A percentile compares a stretch with the other conserved stretches of the same genome.
phyloP scores from a whole-genome alignment of 2,888 invertebrate genomes.

The Polydrusus tereticollis region DNA sequence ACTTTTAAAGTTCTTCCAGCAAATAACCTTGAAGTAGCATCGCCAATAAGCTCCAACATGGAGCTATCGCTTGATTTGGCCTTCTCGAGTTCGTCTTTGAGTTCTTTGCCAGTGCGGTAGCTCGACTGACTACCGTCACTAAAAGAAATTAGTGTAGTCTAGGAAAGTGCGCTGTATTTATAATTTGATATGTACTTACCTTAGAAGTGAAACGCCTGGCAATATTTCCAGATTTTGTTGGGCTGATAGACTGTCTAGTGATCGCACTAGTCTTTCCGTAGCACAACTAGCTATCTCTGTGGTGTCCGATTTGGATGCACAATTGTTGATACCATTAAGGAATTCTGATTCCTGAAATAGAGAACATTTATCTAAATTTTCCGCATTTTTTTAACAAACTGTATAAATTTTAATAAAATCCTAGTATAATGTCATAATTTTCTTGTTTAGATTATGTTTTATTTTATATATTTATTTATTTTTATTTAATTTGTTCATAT shows the following conservation, averaged over 20 bases:
- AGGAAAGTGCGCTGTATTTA: not conserved
- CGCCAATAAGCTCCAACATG: conserved; percentile 33
- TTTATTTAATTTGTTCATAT: too few relatives aligned
- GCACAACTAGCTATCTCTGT: conserved; percentile 68
- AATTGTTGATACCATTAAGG: conserved; percentile 37
- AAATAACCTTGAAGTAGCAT: conserved; percentile 71
- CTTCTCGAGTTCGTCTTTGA: conserved; percentile 49
- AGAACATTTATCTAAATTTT: not conserved
- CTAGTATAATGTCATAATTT: too few relatives aligned
- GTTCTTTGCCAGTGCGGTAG: conserved; percentile 46
- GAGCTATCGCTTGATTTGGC: conserved; percentile 26
- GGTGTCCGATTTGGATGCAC: conserved; percentile 33
- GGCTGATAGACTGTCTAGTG: conserved; percentile 71
- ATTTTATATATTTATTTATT: too few relatives aligned
- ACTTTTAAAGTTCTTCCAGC: conserved; percentile 77
- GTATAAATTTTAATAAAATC: too few relatives aligned
- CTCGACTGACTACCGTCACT: conserved; percentile 33
- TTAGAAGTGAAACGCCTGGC: conserved; percentile 72
- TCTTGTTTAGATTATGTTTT: too few relatives aligned
- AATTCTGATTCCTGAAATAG: conserved; percentile 41
- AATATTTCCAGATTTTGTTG: conserved; percentile 71
- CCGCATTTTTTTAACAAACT: too few relatives aligned
- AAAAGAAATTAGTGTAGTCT: conserved; percentile 18
- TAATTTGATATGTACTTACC: conserved; percentile 59
- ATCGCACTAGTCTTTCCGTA: conserved; percentile 72